Conservation (phyloP, 1,140 invertebrate species). For the Drosophila tani region DNA sequence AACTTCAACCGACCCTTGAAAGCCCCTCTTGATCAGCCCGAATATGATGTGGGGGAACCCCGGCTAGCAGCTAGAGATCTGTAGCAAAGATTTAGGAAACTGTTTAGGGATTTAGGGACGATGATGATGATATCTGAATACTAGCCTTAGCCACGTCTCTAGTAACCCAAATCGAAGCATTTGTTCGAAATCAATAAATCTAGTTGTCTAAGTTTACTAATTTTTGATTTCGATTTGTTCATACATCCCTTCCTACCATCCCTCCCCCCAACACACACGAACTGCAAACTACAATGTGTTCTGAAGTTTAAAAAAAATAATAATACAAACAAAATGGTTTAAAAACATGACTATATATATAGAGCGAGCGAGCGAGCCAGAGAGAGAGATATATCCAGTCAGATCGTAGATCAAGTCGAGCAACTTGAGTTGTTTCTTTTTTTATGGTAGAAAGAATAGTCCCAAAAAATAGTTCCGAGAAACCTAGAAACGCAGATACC, state of each 20-base stretch:
- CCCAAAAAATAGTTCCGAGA: slow-evolving; percentile 5
- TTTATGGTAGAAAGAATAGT: slow-evolving; percentile 52
- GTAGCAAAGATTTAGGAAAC: slow-evolving; percentile 35
- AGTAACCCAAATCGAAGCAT: slow-evolving; percentile 40
- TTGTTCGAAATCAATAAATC: slow-evolving; percentile 35
- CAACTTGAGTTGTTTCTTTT: slow-evolving; percentile 51
- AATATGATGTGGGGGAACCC: slow-evolving; percentile 4
- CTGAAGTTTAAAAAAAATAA: slow-evolving; percentile 31
- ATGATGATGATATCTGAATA: slow-evolving; percentile 15
- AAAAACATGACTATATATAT: slow-evolving; percentile 65
- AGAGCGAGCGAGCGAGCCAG: background rate
- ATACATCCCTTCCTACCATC: background rate
- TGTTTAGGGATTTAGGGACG: slow-evolving; percentile 5
- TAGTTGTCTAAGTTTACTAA: slow-evolving; percentile 45
- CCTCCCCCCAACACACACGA: slow-evolving; percentile 14
- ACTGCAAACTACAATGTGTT: slow-evolving; percentile 79
- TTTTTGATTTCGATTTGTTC: slow-evolving; percentile 38
- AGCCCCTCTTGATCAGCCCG: slow-evolving; percentile 12
- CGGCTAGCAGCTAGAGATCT: slow-evolving; percentile 38
- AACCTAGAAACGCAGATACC: background rate
- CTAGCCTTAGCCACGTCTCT: slow-evolving; percentile 44
- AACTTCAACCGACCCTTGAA: slow-evolving; percentile 33
- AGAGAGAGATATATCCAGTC: slow-evolving; percentile 47
- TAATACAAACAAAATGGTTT: slow-evolving; percentile 65
- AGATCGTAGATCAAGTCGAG: slow-evolving; percentile 64